These are phyloP conservation scores for Smittia aterrima DNA, from an alignment of 2,888 invertebrate species.

Conservation along the genomic window DNA sequence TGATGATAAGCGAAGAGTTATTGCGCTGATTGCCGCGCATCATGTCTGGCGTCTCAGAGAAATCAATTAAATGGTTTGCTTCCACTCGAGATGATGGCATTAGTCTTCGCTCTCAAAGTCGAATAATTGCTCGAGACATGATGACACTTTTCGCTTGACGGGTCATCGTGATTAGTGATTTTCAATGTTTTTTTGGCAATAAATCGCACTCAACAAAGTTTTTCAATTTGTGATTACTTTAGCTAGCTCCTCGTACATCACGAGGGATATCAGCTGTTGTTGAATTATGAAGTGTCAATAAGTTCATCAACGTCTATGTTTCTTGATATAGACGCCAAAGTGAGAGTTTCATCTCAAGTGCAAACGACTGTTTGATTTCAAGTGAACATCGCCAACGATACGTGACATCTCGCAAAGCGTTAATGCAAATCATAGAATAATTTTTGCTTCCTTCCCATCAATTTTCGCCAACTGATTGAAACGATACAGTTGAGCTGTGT, in stretches of 20 bases:
- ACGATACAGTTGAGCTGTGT: not conserved
- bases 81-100: not conserved
- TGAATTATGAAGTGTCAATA: not conserved
- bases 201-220: too few species aligned
- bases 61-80: slow-evolving; percentile 21
- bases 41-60: slow-evolving; percentile 16
- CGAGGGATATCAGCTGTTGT: too few species aligned
- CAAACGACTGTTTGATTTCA: too few species aligned
- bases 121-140: too few species aligned
- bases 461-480: slow-evolving; percentile 24
- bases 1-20: slow-evolving; percentile 23
- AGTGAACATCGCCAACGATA: not conserved
- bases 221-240: too few species aligned
- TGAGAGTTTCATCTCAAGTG: too few species aligned
- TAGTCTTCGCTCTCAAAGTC: not conserved
- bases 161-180: too few species aligned
- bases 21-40: not conserved
- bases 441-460: slow-evolving; percentile 40
- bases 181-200: too few species aligned
- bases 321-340: not conserved
- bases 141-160: too few species aligned
- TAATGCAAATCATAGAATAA: slow-evolving; percentile 41
- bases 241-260: too few species aligned
- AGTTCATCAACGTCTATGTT: not conserved
- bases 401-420: not conserved